Conservation (phyloP, 2,797 vertebrate species). For the Rhincodon typus region DNA sequence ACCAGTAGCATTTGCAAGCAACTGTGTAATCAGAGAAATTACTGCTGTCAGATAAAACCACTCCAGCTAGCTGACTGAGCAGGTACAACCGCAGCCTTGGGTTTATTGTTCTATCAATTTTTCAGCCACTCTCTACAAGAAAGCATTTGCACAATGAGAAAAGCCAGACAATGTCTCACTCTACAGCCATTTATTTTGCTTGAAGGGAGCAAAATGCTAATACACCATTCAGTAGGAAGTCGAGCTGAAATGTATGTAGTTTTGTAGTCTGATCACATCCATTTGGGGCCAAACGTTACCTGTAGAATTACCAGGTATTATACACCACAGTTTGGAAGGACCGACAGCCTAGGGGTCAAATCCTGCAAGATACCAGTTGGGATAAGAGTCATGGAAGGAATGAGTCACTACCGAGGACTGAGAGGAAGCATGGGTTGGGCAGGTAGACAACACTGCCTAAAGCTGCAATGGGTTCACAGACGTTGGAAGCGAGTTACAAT, state of each 20-base stretch:
- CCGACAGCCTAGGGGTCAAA: not conserved
- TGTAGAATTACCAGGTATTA: no score
- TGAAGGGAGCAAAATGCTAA: not conserved
- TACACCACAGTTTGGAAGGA: not conserved
- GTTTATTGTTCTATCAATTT: not conserved
- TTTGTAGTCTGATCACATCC: no score
- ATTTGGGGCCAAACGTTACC: no score
- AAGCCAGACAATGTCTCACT: not conserved
- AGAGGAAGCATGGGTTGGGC: not conserved
- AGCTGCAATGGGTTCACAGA: not conserved
- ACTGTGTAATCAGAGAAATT: not conserved
- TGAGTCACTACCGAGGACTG: not conserved
- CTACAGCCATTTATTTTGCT: not conserved
- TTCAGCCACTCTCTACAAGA: not conserved
- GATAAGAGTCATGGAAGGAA: not conserved
- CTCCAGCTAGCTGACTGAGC: not conserved
- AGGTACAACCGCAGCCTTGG: not conserved
- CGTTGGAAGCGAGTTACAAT: not conserved
- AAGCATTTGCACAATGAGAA: not conserved
- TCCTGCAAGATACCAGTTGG: not conserved
- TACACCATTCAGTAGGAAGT: not conserved
- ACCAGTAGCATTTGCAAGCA: not conserved
- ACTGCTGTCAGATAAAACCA: not conserved
- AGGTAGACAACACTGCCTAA: not conserved
- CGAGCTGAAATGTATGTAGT: no score